Conservation (phyloP, 2,113 vertebrate species). For the Haemorhous mexicanus region DNA sequence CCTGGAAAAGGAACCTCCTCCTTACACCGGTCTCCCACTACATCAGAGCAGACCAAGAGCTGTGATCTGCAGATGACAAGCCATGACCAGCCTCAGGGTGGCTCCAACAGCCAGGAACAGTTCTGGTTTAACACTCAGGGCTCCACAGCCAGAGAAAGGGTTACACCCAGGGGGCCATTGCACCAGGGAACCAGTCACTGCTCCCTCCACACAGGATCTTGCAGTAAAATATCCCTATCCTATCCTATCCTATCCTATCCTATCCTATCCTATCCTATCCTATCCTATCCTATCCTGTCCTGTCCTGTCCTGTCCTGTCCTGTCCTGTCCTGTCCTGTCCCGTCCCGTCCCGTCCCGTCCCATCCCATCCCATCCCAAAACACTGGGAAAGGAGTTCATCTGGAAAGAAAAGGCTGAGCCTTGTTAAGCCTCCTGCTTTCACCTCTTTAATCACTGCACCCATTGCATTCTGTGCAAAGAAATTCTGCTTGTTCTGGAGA, state of each 20-base stretch:
- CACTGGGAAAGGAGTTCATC: background rate
- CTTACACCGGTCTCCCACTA: background rate
- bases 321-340: background rate
- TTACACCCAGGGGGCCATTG: no score
- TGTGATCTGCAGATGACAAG: background rate
- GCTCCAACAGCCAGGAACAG: background rate
- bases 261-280: no score
- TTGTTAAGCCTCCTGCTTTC: background rate
- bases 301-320: background rate
- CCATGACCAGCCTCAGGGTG: fast-evolving
- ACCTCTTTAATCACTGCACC: background rate
- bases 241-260: background rate
- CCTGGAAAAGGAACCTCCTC: background rate
- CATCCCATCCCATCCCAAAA: no score
- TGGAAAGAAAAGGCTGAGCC: background rate
- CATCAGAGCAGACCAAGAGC: fast-evolving
- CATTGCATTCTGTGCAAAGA: fast-evolving
- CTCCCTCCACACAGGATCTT: fast-evolving
- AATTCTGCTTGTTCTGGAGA: background rate
- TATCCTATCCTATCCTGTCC: no score
- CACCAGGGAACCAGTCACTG: background rate
- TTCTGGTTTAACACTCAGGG: background rate
- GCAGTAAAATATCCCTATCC: background rate
- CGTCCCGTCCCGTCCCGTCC: no score
- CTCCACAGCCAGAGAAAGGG: background rate